Conservation (phyloP, 2,888 invertebrate species). For the Limnephilus auricula region DNA sequence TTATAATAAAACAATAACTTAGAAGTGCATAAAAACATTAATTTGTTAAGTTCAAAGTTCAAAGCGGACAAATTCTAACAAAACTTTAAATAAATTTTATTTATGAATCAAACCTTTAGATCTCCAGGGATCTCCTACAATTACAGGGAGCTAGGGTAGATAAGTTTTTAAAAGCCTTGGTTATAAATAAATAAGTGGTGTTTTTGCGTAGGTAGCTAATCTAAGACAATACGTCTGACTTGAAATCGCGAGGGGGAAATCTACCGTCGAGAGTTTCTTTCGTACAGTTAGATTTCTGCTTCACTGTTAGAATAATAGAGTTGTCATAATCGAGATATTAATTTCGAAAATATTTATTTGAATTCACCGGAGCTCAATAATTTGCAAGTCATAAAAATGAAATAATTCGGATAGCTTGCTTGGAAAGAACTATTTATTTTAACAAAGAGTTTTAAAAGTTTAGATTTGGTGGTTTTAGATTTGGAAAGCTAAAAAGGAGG, state of each 20-base stretch:
- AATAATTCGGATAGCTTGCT: no score
- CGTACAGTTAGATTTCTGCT: constrained; percentile 2
- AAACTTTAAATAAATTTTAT: not conserved
- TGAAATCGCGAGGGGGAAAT: constrained; percentile 43
- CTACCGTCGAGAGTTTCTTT: constrained; percentile 44
- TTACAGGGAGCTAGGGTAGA: not conserved
- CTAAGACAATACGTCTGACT: constrained; percentile 56
- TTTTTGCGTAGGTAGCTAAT: not conserved
- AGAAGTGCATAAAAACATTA: not conserved
- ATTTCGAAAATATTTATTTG: not conserved
- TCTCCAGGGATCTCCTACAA: not conserved
- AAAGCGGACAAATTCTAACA: not conserved
- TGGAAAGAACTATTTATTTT: no score
- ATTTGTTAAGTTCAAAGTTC: not conserved
- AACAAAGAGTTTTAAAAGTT: no score
- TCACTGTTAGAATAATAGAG: not conserved
- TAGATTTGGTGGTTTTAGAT: no score
- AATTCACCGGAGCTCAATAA: no score
- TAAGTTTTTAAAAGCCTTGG: constrained; percentile 2
- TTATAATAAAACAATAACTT: not conserved
- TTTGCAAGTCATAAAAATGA: no score
- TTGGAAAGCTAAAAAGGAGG: no score
- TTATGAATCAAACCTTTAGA: not conserved
- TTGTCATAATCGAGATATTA: not conserved
- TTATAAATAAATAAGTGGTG: constrained; percentile 29